phyloP scores from a whole-genome alignment of 2,888 invertebrate species.

The Drosophila subquinaria region DNA sequence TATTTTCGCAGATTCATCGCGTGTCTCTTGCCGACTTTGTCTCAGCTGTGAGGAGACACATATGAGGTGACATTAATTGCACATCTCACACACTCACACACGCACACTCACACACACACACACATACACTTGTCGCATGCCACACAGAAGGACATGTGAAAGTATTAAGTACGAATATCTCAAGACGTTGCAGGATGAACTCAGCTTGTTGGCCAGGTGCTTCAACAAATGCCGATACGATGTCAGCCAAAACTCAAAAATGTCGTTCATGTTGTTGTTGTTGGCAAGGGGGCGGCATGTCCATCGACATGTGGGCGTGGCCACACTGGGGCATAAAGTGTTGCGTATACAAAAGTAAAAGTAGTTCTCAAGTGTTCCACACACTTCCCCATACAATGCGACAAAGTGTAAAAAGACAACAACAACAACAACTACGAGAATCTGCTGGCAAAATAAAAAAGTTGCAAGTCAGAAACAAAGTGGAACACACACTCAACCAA shows the following conservation, averaged over 20 bases:
- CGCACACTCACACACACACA: conserved; percentile 18
- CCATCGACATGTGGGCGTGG: conserved; percentile 24
- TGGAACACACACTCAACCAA: conserved; percentile 66
- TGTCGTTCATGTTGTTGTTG: conserved; percentile 23
- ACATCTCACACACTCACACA: conserved; percentile 13
- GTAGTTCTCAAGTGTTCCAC: conserved; percentile 74
- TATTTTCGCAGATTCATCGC: conserved; percentile 9
- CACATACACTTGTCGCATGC: conserved; percentile 5
- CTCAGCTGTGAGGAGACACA: conserved; percentile 18
- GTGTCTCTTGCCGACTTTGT: conserved; percentile 20
- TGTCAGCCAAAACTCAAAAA: conserved; percentile 30
- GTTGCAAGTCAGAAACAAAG: conserved; percentile 73
- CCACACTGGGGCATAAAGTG: conserved; percentile 41
- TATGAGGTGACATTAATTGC: conserved; percentile 57
- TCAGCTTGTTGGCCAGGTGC: conserved; percentile 53
- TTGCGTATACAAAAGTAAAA: conserved; percentile 80
- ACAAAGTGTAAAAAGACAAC: conserved; percentile 73
- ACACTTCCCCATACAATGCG: conserved; percentile 75
- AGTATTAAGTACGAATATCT: conserved; percentile 14
- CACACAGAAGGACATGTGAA: conserved; percentile 42
- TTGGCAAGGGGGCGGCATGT: conserved; percentile 2
- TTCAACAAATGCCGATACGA: conserved; percentile 52
- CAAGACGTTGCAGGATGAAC: conserved; percentile 37
- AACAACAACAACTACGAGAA: conserved; percentile 29
- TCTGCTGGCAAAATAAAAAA: conserved; percentile 61